These are phyloP conservation scores for Oopsacas minuta DNA, from an alignment of 37 sponge, comb jelly and placozoan genomes.

Conservation along the genomic window DNA sequence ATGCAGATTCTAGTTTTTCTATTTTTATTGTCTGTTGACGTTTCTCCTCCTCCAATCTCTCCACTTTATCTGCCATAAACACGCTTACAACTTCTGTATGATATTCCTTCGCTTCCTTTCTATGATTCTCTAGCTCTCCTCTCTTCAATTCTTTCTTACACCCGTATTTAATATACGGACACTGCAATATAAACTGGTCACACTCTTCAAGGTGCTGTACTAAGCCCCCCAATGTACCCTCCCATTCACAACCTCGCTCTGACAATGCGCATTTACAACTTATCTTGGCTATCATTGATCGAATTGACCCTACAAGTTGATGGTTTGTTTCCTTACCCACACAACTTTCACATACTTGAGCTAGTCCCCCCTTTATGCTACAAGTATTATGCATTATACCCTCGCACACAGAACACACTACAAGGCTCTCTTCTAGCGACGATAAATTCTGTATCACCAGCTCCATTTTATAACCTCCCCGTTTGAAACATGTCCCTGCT, in stretches of 20 bases:
- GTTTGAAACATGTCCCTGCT: not conserved
- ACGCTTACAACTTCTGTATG: conserved; percentile 10
- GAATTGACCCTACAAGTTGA: not conserved
- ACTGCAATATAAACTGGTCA: not conserved
- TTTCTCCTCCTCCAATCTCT: conserved; percentile 1
- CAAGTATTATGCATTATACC: not conserved
- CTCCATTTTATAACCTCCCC: not conserved
- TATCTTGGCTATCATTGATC: not conserved
- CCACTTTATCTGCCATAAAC: conserved; percentile 12
- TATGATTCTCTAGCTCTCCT: not conserved
- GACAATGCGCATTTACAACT: not conserved
- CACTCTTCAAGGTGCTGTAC: not conserved
- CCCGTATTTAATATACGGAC: conserved; percentile 3
- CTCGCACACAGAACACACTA: not conserved
- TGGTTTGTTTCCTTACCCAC: not conserved
- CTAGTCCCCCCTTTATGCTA: conserved; percentile 4
- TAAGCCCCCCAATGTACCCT: not conserved
- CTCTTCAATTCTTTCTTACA: not conserved
- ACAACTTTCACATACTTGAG: not conserved
- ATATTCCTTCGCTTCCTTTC: not conserved
- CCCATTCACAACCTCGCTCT: not conserved
- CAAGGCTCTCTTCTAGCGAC: not conserved
- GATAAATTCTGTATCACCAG: not conserved
- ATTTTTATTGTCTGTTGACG: not conserved
- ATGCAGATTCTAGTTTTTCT: not conserved